phyloP scores from a whole-genome alignment of 37 sponge, comb jelly and placozoan genomes.

The Geodia barretti region DNA sequence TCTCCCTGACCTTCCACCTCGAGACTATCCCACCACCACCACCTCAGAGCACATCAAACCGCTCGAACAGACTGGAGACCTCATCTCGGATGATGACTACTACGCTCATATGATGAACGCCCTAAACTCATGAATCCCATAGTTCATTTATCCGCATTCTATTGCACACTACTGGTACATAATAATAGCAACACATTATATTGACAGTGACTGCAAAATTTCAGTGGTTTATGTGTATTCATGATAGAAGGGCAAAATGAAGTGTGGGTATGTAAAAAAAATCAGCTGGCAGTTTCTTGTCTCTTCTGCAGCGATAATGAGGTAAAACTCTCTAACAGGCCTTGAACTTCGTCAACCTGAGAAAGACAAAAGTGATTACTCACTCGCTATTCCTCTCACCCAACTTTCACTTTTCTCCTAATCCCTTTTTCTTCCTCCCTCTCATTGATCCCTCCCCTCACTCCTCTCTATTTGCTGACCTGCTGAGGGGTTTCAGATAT shows the following conservation, averaged over 20 bases:
- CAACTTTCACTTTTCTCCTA: background rate
- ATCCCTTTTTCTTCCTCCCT: background rate
- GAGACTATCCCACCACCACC: constrained; percentile 8
- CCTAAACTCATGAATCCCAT: too few relatives aligned
- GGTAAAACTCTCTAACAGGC: constrained; percentile 57
- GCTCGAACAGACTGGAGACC: constrained; percentile 2
- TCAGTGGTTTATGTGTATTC: background rate
- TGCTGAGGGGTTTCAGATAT: constrained; percentile 61
- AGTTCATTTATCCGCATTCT: too few relatives aligned
- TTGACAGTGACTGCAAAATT: background rate
- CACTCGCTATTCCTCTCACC: too few relatives aligned
- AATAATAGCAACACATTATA: background rate
- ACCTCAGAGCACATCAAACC: constrained; percentile 1
- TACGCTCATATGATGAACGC: constrained; percentile 5
- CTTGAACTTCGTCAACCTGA: constrained; percentile 66
- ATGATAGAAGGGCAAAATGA: background rate
- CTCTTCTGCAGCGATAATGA: constrained; percentile 53
- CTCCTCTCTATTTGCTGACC: constrained; percentile 15
- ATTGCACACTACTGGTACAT: too few relatives aligned
- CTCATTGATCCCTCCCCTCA: too few relatives aligned
- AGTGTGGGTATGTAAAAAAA: too few relatives aligned
- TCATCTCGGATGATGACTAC: constrained; percentile 10
- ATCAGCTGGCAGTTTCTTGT: background rate
- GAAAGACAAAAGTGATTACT: background rate
- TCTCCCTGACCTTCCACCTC: constrained; percentile 5